A percentile compares a stretch with the other conserved stretches of the same genome.
These are phyloP conservation scores for Drosophila elegans DNA, from an alignment of 1,140 invertebrate species.

Conservation along the genomic window DNA sequence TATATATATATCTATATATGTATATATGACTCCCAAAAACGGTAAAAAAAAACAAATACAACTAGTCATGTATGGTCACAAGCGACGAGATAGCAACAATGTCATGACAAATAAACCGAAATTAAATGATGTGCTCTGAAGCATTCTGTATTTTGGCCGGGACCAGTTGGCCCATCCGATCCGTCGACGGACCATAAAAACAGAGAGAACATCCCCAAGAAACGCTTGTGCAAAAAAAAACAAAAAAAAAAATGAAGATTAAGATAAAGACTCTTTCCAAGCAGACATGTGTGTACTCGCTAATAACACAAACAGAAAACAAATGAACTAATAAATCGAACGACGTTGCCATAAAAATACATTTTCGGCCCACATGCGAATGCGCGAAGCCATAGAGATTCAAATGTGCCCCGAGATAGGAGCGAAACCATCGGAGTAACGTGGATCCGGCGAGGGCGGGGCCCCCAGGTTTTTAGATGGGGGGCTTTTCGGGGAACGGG, in stretches of 20 bases:
- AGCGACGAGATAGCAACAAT: conserved; percentile 34
- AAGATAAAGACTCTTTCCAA: conserved; percentile 8
- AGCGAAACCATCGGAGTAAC: conserved; percentile 55
- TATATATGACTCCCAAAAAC: conserved; percentile 66
- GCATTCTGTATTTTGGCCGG: conserved; percentile 38
- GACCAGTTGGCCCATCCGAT: conserved; percentile 35
- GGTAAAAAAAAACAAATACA: conserved; percentile 61
- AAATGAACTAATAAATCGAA: conserved; percentile 55
- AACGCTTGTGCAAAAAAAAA: conserved; percentile 20
- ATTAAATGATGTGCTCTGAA: conserved; percentile 55
- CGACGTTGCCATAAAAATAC: conserved; percentile 80
- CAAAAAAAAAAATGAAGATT: neutral
- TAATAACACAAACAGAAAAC: conserved; percentile 28
- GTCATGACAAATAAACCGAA: conserved; percentile 56
- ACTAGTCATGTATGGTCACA: conserved; percentile 59
- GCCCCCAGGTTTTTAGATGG: neutral
- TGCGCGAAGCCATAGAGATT: conserved; percentile 68
- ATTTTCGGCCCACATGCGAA: conserved; percentile 76
- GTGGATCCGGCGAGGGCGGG: conserved; percentile 44
- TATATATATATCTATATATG: conserved; percentile 47
- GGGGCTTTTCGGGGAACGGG: neutral
- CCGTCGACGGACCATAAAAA: conserved; percentile 27
- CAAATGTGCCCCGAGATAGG: conserved; percentile 73
- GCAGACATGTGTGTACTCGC: conserved; percentile 6
- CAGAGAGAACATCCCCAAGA: conserved; percentile 32